phyloP scores from a whole-genome alignment of 2,888 invertebrate genomes.

The Pandemis corylana region DNA sequence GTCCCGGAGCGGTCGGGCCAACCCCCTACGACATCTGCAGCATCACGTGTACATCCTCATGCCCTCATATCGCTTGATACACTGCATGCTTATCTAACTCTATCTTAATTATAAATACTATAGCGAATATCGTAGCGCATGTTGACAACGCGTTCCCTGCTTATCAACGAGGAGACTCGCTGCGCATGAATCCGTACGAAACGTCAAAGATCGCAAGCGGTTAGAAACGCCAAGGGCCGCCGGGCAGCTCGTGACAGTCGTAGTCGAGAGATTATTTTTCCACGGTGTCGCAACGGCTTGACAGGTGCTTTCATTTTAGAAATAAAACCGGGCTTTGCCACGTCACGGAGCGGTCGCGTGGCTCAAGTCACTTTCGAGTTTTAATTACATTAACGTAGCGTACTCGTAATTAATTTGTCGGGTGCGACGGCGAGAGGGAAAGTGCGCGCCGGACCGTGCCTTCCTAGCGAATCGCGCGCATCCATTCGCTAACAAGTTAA shows the following conservation, averaged over 20 bases:
- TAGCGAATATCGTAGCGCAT: not conserved
- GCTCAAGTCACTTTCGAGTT: conserved; percentile 55
- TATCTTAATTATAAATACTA: conserved; percentile 5
- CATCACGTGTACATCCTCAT: conserved; percentile 59
- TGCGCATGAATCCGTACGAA: conserved; percentile 17
- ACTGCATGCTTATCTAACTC: conserved; percentile 52
- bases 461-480: conserved; percentile 56
- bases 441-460: conserved; percentile 72
- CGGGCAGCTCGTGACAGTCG: conserved; percentile 15
- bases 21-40: conserved; percentile 60
- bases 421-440: conserved; percentile 77
- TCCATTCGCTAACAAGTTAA: conserved; percentile 12
- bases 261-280: conserved; percentile 50
- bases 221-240: conserved; percentile 13
- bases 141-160: conserved; percentile 19
- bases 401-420: conserved; percentile 61
- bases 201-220: conserved; percentile 1
- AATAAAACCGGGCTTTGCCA: conserved; percentile 57
- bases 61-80: conserved; percentile 34
- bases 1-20: conserved; percentile 49
- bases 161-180: conserved; percentile 22
- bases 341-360: conserved; percentile 56
- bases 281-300: conserved; percentile 47
- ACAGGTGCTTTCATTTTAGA: conserved; percentile 70
- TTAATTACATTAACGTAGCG: conserved; percentile 41